A percentile compares a stretch with the other conserved stretches of the same genome.
Conservation (phyloP, 2,888 invertebrate genomes). For the Eupithecia inturbata region DNA sequence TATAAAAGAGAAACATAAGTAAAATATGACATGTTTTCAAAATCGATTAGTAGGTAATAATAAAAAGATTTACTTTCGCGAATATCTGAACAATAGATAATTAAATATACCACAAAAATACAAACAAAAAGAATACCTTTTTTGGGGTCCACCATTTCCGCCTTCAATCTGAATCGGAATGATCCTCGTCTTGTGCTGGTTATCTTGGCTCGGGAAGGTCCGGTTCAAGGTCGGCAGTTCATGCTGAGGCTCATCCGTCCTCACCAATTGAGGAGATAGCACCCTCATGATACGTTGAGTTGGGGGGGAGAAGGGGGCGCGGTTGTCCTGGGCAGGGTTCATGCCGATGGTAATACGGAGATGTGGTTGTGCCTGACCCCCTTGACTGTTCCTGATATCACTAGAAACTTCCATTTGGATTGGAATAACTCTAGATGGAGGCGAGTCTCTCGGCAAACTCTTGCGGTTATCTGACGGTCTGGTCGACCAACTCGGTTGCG, state of each 20-base stretch:
- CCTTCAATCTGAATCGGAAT: slow-evolving; percentile 86
- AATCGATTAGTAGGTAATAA: background rate
- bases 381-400: slow-evolving; percentile 52
- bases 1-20: background rate
- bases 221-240: slow-evolving; percentile 73
- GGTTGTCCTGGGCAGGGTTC: slow-evolving; percentile 62
- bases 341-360: slow-evolving; percentile 79
- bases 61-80: background rate
- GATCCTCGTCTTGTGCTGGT: slow-evolving; percentile 81
- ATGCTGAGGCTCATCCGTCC: slow-evolving; percentile 73
- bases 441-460: slow-evolving; percentile 72
- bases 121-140: slow-evolving; percentile 63
- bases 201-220: slow-evolving; percentile 65
- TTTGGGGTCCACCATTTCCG: slow-evolving; percentile 69
- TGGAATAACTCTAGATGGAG: slow-evolving; percentile 85
- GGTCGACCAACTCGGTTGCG: slow-evolving; percentile 78
- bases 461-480: slow-evolving; percentile 76
- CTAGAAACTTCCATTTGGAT: slow-evolving; percentile 85
- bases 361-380: slow-evolving; percentile 63
- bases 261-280: slow-evolving; percentile 80
- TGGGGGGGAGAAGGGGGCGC: slow-evolving; percentile 71
- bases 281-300: slow-evolving; percentile 83
- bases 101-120: too few relatives aligned
- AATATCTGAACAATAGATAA: background rate
- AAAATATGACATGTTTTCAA: background rate